Evolutionary conservation across 2,113 vertebrate species (phyloP).

Genomic region (Gopherus flavomarginatus): DNA sequence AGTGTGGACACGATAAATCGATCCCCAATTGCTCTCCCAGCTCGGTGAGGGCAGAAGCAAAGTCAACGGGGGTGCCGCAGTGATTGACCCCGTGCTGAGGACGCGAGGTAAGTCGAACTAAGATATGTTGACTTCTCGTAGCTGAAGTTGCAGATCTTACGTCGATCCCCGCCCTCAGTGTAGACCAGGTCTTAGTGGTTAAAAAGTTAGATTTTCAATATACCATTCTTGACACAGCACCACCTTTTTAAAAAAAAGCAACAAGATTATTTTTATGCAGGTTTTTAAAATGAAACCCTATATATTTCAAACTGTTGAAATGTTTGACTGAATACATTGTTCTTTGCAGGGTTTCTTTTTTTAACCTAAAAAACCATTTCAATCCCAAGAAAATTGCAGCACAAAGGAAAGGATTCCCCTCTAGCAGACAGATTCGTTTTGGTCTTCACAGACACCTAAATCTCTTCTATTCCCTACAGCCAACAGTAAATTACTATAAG

Average conservation of each 20-base stretch:
- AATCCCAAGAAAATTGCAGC: constrained; percentile 35
- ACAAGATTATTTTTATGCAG: neutral
- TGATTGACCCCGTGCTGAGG: too few species aligned
- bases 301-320: constrained; percentile 67
- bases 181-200: neutral
- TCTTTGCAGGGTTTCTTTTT: constrained; percentile 9
- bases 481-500: constrained; percentile 51
- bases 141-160: too few species aligned
- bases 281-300: constrained; percentile 27
- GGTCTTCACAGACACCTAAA: constrained; percentile 51
- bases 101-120: too few species aligned
- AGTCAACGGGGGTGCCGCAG: too few species aligned
- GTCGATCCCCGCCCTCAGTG: too few species aligned
- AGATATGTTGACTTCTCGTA: too few species aligned
- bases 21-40: too few species aligned
- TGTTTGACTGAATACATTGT: constrained; percentile 67
- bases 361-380: constrained; percentile 45
- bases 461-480: constrained; percentile 44
- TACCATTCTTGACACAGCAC: neutral
- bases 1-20: too few species aligned
- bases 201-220: neutral
- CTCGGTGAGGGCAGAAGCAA: too few species aligned
- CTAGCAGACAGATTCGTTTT: constrained; percentile 10
- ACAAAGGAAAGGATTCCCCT: constrained; percentile 57
- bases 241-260: neutral